These are phyloP conservation scores for Myotis lucifugus DNA, from an alignment of 2,113 vertebrate species.

Conservation along the genomic window DNA sequence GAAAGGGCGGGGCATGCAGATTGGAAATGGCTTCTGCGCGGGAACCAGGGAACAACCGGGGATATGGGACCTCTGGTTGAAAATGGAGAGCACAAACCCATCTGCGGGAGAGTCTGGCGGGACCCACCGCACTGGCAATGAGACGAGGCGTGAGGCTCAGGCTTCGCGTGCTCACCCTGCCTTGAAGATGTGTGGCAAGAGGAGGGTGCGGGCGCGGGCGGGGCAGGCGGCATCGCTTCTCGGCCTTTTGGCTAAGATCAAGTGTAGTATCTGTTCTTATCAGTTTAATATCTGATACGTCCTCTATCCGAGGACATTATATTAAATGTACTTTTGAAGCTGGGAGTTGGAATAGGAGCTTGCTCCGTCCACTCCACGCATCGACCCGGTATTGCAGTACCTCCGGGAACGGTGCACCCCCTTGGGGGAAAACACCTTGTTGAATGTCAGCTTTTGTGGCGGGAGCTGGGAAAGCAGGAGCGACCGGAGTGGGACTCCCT, in stretches of 20 bases:
- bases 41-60: background rate
- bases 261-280: constrained; percentile 79
- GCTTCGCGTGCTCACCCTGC: background rate
- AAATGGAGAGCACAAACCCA: background rate
- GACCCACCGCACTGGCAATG: background rate
- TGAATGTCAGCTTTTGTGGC: fast-evolving
- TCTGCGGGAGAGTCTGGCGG: background rate
- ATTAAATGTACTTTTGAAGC: constrained; percentile 70
- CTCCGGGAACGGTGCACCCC: constrained; percentile 73
- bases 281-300: constrained; percentile 86
- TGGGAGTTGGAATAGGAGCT: constrained; percentile 76
- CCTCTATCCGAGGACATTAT: constrained; percentile 77
- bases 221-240: fast-evolving
- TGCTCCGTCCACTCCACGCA: constrained; percentile 83
- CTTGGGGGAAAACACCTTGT: fast-evolving
- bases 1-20: background rate
- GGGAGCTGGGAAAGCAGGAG: fast-evolving
- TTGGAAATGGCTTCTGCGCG: background rate
- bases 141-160: background rate
- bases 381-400: constrained; percentile 81
- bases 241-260: constrained; percentile 15
- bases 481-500: too few species aligned
- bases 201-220: background rate
- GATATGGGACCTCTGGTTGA: background rate
- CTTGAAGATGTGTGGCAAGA: background rate